phyloP scores from a whole-genome alignment of 2,113 vertebrate genomes.

The Eurystomus gularis region DNA sequence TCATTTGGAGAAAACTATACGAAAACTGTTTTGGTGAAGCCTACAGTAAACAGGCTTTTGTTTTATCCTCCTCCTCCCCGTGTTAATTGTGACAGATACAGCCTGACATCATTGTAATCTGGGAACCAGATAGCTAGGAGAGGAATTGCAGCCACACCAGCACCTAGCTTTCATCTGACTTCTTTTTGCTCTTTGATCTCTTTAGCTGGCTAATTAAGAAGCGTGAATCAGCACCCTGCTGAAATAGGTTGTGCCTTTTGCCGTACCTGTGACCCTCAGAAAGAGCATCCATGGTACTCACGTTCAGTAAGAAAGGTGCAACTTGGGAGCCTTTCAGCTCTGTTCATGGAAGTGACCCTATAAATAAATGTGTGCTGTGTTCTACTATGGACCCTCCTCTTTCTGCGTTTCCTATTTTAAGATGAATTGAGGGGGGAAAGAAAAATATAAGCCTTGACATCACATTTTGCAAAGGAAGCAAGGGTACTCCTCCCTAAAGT shows the following conservation, averaged over 20 bases:
- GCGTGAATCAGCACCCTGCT: not conserved
- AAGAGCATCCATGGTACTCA: not conserved
- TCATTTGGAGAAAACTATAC: not conserved
- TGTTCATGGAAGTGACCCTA: not conserved
- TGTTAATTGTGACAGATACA: slow-evolving; percentile 34
- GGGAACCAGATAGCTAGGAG: slow-evolving; percentile 25
- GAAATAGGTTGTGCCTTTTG: not conserved
- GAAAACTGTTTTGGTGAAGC: not conserved
- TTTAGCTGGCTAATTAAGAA: slow-evolving; percentile 17
- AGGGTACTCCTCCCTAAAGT: slow-evolving; percentile 24
- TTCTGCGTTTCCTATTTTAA: slow-evolving; percentile 7
- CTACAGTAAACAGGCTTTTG: not conserved
- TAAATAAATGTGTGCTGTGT: not conserved
- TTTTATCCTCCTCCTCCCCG: slow-evolving; percentile 7
- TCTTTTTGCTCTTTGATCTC: slow-evolving; percentile 34
- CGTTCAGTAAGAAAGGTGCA: not conserved
- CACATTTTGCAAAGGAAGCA: slow-evolving; percentile 44
- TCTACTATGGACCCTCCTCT: not conserved
- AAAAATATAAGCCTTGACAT: not conserved
- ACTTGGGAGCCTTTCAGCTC: not conserved
- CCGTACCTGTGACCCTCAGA: not conserved
- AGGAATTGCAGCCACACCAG: slow-evolving; percentile 20
- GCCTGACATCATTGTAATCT: slow-evolving; percentile 30
- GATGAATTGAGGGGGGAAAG: not conserved
- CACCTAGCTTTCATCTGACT: slow-evolving; percentile 43